A percentile compares a stretch with the other conserved stretches of the same genome.
Conservation (phyloP, 2,888 invertebrate genomes). For the Cephus spinipes region DNA sequence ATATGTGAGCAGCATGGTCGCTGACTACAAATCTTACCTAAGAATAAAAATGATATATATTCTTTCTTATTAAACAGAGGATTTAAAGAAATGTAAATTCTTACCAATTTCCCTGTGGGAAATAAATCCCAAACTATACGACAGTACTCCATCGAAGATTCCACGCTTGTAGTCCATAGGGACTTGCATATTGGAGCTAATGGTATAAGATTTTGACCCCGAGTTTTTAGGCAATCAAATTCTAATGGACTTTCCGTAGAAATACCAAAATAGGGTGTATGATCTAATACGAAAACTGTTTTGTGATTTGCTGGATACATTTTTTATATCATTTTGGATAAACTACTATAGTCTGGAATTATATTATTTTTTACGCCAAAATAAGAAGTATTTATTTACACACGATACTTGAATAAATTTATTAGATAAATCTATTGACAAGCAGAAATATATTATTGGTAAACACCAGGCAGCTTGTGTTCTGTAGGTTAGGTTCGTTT, state of each 20-base stretch:
- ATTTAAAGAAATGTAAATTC: conserved; percentile 27
- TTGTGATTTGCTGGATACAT: conserved; percentile 89
- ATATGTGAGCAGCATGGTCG: conserved; percentile 84
- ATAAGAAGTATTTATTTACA: not conserved
- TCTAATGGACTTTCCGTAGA: conserved; percentile 86
- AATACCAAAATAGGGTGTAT: conserved; percentile 91
- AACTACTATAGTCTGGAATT: not conserved
- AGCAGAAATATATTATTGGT: not conserved
- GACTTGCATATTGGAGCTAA: conserved; percentile 90
- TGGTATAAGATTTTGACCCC: conserved; percentile 77
- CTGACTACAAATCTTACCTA: conserved; percentile 89
- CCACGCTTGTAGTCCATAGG: conserved; percentile 96
- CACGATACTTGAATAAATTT: not conserved
- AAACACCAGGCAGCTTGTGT: not conserved
- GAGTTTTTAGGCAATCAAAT: conserved; percentile 74
- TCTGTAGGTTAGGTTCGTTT: not conserved
- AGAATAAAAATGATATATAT: conserved; percentile 47
- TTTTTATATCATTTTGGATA: conserved; percentile 37
- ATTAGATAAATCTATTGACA: not conserved
- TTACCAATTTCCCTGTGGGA: conserved; percentile 87
- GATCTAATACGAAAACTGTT: conserved; percentile 95
- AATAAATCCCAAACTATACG: conserved; percentile 98
- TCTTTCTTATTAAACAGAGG: not conserved
- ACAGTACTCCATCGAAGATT: conserved; percentile 95
- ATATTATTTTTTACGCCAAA: not conserved